Evolutionary conservation across 1,140 invertebrate species (phyloP).

Genomic region (Artemia franciscana): DNA sequence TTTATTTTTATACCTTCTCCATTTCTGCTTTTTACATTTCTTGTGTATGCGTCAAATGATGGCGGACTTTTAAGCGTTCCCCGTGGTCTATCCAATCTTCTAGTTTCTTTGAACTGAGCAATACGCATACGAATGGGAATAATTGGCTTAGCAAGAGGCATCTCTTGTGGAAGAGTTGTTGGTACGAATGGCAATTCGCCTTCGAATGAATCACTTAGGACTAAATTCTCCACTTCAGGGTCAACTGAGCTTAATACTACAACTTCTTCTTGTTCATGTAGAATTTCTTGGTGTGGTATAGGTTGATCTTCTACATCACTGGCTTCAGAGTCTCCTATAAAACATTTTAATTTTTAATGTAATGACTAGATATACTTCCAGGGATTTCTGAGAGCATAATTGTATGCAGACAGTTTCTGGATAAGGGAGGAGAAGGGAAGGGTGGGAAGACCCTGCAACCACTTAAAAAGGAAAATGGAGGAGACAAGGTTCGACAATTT

Average conservation of each 20-base stretch:
- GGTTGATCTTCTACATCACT: not conserved
- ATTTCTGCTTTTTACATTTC: constrained; percentile 10
- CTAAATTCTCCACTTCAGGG: constrained; percentile 23
- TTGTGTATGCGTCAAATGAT: constrained; percentile 43
- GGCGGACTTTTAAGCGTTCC: constrained; percentile 53
- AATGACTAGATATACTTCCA: too few species aligned
- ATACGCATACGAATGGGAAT: constrained; percentile 51
- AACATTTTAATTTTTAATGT: too few species aligned
- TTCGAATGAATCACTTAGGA: constrained; percentile 52
- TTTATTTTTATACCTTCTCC: constrained; percentile 18
- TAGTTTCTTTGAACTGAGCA: constrained; percentile 43
- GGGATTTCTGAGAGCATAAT: too few species aligned
- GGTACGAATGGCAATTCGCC: constrained; percentile 65
- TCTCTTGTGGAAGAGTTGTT: constrained; percentile 55
- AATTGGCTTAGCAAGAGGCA: constrained; percentile 50
- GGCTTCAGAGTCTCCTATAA: not conserved
- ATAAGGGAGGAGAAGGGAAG: too few species aligned
- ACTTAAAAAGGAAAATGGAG: too few species aligned
- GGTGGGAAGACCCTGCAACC: too few species aligned
- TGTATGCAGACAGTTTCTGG: too few species aligned
- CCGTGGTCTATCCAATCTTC: constrained; percentile 61
- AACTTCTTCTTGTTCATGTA: not conserved
- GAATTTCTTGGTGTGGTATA: not conserved
- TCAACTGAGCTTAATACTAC: not conserved
- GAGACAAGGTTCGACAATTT: too few species aligned